Evolutionary conservation across 2,113 vertebrate genomes (phyloP), one percentile per base, ranked within the genome.

Genomic region (Phoenicopterus ruber): DNA sequence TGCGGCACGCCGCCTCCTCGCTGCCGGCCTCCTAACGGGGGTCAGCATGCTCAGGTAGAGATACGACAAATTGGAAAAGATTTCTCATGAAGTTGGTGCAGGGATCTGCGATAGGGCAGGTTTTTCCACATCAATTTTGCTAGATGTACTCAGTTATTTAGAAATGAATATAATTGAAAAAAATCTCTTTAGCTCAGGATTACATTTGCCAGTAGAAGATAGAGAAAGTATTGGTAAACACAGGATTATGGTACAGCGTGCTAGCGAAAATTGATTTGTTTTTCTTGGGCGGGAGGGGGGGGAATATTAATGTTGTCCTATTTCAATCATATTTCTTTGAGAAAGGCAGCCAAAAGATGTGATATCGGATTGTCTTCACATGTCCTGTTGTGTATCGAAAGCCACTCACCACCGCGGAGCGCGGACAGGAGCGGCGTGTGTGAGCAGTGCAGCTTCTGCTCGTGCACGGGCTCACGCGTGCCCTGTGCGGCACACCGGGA

Each of bases 351-450:
- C 71, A 44, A 12, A n/a, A 63, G 29, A 6, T 61, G 17, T 44
- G 65, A 1, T 24, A 67, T 32, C 14, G n/a, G 29, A 25, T 59
- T 66, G 28, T 15, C 44, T 38, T 88, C 29, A n/a, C 54, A 25
- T 49, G 9, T 36, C 20, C 12, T 32, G 13, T 13, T n/a, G n/a
- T 1, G 2, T 46, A 42, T 54, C 25, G n/a, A n/a, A 70, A 82
- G 55, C 46, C 1, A 5, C 54, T 24, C 1, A 2, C 4, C 0
- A 0, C 36, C 32, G 71, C 2, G 3, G 29, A 62, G 47, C 0
- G 1, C 22, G 38, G 25, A 4, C 31, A 29, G 36, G 22, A 55
- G 54, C 3, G 1, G 8, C 0, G 1, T 1, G 5, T 38, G 52
- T 14, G 28, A 66, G 74, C 7, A 1, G 32, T 17, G n/a, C 58